Percentiles rank a stretch among this genome's conserved stretches.
These are phyloP conservation scores for Ophion slaviceki DNA, from an alignment of 2,888 invertebrate species.

Conservation along the genomic window DNA sequence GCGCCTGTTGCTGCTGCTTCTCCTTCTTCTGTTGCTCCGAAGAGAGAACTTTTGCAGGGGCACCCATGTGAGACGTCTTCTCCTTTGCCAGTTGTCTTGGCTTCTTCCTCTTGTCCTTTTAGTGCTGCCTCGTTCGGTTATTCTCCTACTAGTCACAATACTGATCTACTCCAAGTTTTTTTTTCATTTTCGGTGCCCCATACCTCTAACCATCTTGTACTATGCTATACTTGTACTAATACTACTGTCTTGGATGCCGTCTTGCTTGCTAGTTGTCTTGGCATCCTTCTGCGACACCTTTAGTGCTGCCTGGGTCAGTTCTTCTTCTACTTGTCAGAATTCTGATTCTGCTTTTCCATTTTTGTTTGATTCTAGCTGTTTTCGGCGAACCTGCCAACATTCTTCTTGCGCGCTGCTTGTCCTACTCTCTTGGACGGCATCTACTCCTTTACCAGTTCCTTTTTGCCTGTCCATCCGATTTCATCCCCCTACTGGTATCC, in stretches of 20 bases:
- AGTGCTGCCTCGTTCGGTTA: no score
- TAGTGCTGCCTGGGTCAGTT: no score
- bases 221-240: constrained; percentile 71
- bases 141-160: no score
- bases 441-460: constrained; percentile 70
- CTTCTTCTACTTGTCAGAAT: no score
- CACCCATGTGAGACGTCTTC: constrained; percentile 84
- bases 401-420: constrained; percentile 68
- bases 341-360: background rate
- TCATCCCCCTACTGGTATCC: no score
- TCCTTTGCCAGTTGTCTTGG: constrained; percentile 69
- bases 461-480: constrained; percentile 24
- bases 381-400: background rate
- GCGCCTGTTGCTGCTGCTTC: constrained; percentile 49
- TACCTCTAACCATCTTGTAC: no score
- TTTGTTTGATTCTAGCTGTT: background rate
- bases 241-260: constrained; percentile 83
- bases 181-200: no score
- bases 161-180: no score
- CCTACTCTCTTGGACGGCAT: constrained; percentile 83
- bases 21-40: constrained; percentile 54
- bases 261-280: constrained; percentile 70
- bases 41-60: constrained; percentile 78
- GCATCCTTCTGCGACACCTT: background rate
- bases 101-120: constrained; percentile 25